Conservation (phyloP, 2,888 invertebrate species). For the Pecten maximus region DNA sequence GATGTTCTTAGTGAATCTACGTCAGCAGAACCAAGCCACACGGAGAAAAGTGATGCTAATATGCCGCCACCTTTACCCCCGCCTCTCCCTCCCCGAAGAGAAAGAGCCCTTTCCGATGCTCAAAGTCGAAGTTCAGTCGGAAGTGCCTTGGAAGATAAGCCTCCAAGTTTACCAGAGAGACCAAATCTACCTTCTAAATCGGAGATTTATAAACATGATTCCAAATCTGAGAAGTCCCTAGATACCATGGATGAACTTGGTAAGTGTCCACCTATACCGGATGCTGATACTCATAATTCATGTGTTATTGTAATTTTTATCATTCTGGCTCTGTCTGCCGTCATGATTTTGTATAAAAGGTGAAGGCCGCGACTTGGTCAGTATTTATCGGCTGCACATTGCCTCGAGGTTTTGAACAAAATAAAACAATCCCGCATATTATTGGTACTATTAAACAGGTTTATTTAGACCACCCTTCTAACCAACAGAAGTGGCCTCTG, state of each 20-base stretch:
- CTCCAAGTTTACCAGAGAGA: slow-evolving; percentile 62
- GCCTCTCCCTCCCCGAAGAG: slow-evolving; percentile 70
- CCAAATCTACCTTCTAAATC: slow-evolving; percentile 59
- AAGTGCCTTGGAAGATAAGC: slow-evolving; percentile 60
- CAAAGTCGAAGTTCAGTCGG: slow-evolving; percentile 60
- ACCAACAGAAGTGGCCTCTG: too few species aligned
- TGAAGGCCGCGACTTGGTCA: too few species aligned
- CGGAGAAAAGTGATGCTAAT: neutral
- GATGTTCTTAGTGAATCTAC: neutral
- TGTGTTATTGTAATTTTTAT: too few species aligned
- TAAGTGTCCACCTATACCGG: neutral
- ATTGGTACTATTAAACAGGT: too few species aligned
- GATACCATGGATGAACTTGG: slow-evolving; percentile 19
- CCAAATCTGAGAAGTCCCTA: slow-evolving; percentile 12
- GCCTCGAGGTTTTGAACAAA: too few species aligned
- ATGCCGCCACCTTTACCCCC: slow-evolving; percentile 61
- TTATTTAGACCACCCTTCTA: too few species aligned
- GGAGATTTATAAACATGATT: slow-evolving; percentile 46
- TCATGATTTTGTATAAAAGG: too few species aligned
- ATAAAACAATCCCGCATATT: too few species aligned
- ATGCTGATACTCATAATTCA: neutral
- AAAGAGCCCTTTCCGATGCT: slow-evolving; percentile 59
- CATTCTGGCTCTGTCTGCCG: neutral
- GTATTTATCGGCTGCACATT: too few species aligned
- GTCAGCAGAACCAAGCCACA: neutral